Conservation (phyloP, 2,797 vertebrate genomes). For the Aplochiton taeniatus region DNA sequence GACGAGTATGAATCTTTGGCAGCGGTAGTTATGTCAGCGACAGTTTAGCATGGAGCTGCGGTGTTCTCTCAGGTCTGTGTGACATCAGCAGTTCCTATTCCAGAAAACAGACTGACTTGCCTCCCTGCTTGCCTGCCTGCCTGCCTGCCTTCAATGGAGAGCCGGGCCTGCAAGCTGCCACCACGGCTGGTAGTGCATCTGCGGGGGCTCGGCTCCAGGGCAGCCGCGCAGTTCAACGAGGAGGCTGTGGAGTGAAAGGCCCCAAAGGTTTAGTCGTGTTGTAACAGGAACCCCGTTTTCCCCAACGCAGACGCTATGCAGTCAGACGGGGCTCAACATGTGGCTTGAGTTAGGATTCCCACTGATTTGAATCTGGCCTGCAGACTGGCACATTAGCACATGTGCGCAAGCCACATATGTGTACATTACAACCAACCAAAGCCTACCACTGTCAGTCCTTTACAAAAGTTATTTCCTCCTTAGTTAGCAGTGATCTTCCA, state of each 20-base stretch:
- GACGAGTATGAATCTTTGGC: slow-evolving; percentile 7
- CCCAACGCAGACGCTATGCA: neutral
- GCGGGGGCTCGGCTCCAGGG: neutral
- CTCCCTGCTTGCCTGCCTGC: too few species aligned
- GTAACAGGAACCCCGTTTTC: slow-evolving; percentile 1
- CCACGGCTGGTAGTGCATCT: slow-evolving; percentile 18
- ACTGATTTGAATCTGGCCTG: slow-evolving; percentile 15
- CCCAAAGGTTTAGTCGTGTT: neutral
- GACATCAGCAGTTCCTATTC: slow-evolving; percentile 29
- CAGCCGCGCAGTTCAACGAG: neutral
- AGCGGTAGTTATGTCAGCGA: slow-evolving; percentile 3
- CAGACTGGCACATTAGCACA: neutral
- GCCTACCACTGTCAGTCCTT: too few species aligned
- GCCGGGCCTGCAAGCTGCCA: slow-evolving; percentile 9
- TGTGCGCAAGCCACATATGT: slow-evolving; percentile 5
- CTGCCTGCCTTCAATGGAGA: slow-evolving; percentile 2
- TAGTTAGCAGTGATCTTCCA: neutral
- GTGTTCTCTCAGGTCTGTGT: slow-evolving; percentile 48
- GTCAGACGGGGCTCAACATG: neutral
- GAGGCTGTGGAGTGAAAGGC: slow-evolving; percentile 10
- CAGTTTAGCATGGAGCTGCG: slow-evolving; percentile 33
- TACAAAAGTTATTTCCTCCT: too few species aligned
- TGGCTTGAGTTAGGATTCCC: slow-evolving; percentile 15
- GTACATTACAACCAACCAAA: neutral
- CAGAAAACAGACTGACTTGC: neutral